Evolutionary conservation across 2,113 vertebrate genomes (phyloP).

Genomic region (Neodontobutis hainanensis): DNA sequence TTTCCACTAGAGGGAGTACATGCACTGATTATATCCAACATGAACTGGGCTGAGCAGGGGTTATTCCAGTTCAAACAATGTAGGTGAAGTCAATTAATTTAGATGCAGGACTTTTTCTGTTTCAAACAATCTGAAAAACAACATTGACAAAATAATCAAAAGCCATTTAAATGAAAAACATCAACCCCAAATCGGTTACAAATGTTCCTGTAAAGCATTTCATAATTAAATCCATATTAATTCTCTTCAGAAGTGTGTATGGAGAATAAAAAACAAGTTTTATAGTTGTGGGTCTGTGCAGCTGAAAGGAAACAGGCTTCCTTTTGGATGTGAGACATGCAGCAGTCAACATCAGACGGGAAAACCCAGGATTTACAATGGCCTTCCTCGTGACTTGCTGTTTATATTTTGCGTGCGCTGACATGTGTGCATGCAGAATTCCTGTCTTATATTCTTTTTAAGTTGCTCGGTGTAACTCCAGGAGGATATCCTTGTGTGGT

Average conservation of each 20-base stretch:
- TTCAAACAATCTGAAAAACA: background rate
- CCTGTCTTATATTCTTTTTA: background rate
- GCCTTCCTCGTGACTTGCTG: constrained; percentile 52
- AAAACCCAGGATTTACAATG: constrained; percentile 64
- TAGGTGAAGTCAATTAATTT: constrained; percentile 1
- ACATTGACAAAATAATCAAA: background rate
- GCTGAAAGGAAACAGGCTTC: constrained; percentile 24
- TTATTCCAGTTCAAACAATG: constrained; percentile 3
- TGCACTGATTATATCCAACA: constrained; percentile 6
- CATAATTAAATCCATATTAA: background rate
- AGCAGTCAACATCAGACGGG: constrained; percentile 66
- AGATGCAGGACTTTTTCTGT: background rate
- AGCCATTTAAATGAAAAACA: background rate
- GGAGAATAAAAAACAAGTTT: background rate
- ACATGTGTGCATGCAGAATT: background rate
- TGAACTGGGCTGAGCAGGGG: background rate
- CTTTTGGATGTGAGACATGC: constrained; percentile 37
- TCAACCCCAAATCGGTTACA: background rate
- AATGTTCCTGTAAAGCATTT: background rate
- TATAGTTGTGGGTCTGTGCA: background rate
- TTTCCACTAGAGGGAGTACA: constrained; percentile 48
- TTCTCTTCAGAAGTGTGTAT: background rate
- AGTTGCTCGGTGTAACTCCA: too few relatives aligned
- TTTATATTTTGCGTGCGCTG: constrained; percentile 17
- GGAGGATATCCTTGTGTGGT: background rate